Evolutionary conservation across 2,888 invertebrate species (phyloP), one percentile per base, ranked within the genome.

Genomic region (Aelia acuminata): DNA sequence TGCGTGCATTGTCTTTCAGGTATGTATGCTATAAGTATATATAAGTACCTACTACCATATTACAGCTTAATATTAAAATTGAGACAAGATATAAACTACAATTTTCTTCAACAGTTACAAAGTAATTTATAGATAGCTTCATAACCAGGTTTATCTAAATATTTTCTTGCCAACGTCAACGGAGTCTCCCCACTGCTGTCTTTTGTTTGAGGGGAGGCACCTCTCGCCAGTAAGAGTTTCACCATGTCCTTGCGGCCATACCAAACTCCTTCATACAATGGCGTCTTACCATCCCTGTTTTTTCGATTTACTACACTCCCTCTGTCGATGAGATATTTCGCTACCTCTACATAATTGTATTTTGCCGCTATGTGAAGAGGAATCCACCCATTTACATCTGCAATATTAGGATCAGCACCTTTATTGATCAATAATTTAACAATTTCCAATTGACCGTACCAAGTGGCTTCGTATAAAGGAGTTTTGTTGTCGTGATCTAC

Each of bases 241-340:
- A 80, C 43, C 43, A 80, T 43, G 22, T 47, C 43, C 22, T 80
- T 80, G 10, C n/a, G 13, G 10, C 11, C n/a, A n/a, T 43, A 80
- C 80, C 80, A 80, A 43, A 80, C 80, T 43, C 43, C 80, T 80
- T 80, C 80, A 47, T n/a, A 80, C 10, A 80, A 80, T 80, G 80
- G 80, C 8, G 80, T 80, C 15, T 80, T 80, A 15, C 20, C n/a
- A 11, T 80, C 80, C 0, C 13, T 80, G 43, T 80, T 80, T 43
- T 4, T 15, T 22, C 4, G n/a, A n/a, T 80, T n/a, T 0, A 80
- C n/a, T 13, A 10, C 43, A 47, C 80, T 43, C 13, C 80, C 80
- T n/a, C 4, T 80, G 4, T 47, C 43, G n/a, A 80, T 39, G 18
- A 80, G 80, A n/a, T n/a, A 13, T 43, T 47, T 39, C 11, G 80